These are phyloP conservation scores for Gymnorhina tibicen DNA, from an alignment of 2,113 vertebrate genomes.

Conservation along the genomic window DNA sequence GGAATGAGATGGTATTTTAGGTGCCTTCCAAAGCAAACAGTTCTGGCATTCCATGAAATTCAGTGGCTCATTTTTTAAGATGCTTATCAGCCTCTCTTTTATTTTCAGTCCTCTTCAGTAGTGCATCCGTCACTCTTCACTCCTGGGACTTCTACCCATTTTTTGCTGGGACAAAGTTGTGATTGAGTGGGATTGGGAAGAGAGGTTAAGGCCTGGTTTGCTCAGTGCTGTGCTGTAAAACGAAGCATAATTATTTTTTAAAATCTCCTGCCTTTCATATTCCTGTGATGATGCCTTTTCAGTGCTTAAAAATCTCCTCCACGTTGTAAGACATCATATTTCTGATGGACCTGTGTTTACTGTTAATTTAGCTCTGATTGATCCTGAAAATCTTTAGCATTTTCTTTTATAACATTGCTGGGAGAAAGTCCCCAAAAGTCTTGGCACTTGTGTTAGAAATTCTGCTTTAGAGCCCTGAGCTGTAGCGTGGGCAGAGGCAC, in stretches of 20 bases:
- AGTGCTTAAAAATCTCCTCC: background rate
- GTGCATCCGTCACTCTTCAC: background rate
- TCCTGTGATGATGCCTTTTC: background rate
- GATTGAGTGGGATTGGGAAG: background rate
- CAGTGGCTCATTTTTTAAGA: background rate
- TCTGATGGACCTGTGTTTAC: background rate
- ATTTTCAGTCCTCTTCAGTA: background rate
- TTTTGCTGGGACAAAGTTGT: background rate
- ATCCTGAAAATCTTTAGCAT: background rate
- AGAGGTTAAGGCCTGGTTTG: background rate
- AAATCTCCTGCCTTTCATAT: background rate
- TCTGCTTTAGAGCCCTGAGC: background rate
- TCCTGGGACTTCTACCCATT: background rate
- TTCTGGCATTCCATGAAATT: background rate
- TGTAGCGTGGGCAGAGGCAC: background rate
- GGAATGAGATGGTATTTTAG: background rate
- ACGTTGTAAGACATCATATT: fast-evolving
- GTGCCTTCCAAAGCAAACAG: background rate
- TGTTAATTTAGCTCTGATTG: background rate
- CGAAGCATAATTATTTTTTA: background rate
- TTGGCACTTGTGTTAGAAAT: background rate
- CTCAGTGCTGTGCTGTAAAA: background rate
- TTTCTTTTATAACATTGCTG: background rate
- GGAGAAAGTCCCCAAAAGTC: background rate
- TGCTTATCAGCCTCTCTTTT: background rate